These are phyloP conservation scores for Thera obeliscata DNA, from an alignment of 2,888 invertebrate species.

Conservation along the genomic window DNA sequence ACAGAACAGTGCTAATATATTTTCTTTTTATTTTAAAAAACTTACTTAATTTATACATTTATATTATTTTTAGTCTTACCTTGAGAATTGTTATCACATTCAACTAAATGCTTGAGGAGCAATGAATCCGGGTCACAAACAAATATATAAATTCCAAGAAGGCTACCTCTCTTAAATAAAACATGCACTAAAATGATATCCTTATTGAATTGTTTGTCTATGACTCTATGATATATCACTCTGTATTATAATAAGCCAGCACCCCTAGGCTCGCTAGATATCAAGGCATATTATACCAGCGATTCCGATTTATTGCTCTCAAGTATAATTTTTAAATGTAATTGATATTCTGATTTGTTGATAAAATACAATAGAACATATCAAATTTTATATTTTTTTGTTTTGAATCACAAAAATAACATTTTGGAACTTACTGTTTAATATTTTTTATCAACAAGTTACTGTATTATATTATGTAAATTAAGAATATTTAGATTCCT, in stretches of 20 bases:
- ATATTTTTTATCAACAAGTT: conserved; percentile 39
- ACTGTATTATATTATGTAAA: conserved; percentile 52
- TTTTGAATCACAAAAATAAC: conserved; percentile 13
- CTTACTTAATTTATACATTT: background rate
- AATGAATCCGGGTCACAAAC: background rate
- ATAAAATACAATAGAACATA: conserved; percentile 35
- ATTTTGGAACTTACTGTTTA: background rate
- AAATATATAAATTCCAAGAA: background rate
- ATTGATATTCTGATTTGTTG: conserved; percentile 26
- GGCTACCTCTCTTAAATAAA: background rate
- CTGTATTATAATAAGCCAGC: background rate
- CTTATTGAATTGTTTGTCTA: no score
- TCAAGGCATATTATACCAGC: background rate
- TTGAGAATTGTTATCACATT: conserved; percentile 20
- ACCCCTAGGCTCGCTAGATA: background rate
- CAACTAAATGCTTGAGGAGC: conserved; percentile 7
- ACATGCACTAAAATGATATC: no score
- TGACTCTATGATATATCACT: no score
- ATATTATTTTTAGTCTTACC: background rate
- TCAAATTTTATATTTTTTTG: conserved; percentile 30
- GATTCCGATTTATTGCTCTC: background rate
- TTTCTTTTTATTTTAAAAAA: background rate
- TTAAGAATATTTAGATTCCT: conserved; percentile 70
- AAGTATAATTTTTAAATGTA: conserved; percentile 10
- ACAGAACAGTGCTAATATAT: background rate